Conservation (phyloP, 2,888 invertebrate genomes). For the Andrena hattorfiana region DNA sequence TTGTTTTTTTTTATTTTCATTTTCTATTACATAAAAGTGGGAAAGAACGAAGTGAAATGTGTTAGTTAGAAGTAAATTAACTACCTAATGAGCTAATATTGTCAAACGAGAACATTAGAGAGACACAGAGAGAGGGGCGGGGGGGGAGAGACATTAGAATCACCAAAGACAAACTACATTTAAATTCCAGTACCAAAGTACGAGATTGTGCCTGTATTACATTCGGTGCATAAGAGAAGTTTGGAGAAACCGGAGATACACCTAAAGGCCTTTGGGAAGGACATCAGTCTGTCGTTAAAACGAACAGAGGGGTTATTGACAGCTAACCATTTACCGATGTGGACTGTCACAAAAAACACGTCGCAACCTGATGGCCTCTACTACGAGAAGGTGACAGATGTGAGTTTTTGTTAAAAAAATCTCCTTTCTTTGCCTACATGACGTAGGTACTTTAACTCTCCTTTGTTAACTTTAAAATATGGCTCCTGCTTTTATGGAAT, state of each 20-base stretch:
- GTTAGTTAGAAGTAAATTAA: too few relatives aligned
- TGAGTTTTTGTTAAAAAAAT: constrained; percentile 85
- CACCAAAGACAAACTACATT: neutral
- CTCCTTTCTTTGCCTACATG: neutral
- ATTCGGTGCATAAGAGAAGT: constrained; percentile 85
- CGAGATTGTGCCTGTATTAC: constrained; percentile 92
- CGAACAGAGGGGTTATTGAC: constrained; percentile 92
- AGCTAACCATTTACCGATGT: constrained; percentile 92
- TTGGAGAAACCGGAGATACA: constrained; percentile 87
- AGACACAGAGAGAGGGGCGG: too few relatives aligned
- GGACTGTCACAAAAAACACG: constrained; percentile 92
- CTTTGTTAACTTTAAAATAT: too few relatives aligned
- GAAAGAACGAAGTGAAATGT: too few relatives aligned
- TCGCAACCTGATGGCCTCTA: constrained; percentile 92
- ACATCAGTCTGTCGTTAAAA: constrained; percentile 90
- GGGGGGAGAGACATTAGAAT: neutral
- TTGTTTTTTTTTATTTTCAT: too few relatives aligned
- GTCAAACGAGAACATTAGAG: too few relatives aligned
- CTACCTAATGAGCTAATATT: too few relatives aligned
- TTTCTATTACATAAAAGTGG: too few relatives aligned
- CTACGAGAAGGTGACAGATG: constrained; percentile 91
- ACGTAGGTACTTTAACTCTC: too few relatives aligned
- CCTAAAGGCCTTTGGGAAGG: constrained; percentile 92
- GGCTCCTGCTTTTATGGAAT: neutral
- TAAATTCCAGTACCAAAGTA: constrained; percentile 90